Conservation (phyloP, 2,888 invertebrate species). For the Rhagonycha lutea region DNA sequence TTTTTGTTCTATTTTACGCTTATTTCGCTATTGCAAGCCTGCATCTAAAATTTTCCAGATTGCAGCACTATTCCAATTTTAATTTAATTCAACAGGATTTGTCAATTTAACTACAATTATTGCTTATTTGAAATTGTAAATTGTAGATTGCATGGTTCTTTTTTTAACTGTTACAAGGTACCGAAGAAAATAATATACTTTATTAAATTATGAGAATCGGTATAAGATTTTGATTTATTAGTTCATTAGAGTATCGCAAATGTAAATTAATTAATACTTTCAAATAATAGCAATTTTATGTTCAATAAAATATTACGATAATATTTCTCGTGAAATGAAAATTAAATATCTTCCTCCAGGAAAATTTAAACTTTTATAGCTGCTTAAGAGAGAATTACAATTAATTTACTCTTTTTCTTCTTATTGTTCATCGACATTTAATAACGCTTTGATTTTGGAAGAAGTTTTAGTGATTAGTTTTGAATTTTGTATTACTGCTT, state of each 20-base stretch:
- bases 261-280: neutral
- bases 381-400: neutral
- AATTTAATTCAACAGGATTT: neutral
- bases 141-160: neutral
- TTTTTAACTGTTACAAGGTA: neutral
- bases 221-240: neutral
- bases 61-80: neutral
- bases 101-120: neutral
- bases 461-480: neutral
- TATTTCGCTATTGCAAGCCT: conserved; percentile 15
- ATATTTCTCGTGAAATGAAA: neutral
- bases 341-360: neutral
- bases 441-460: neutral
- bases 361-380: neutral
- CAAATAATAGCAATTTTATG: neutral
- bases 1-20: conserved; percentile 10
- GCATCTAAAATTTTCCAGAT: neutral
- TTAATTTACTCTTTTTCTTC: neutral
- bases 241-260: neutral
- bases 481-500: too few relatives aligned
- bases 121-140: neutral
- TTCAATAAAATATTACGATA: neutral
- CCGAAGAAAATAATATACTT: neutral
- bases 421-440: too few relatives aligned
- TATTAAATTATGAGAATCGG: neutral